phyloP scores from a whole-genome alignment of 2,797 vertebrate species.

The Acipenser transmontanus region DNA sequence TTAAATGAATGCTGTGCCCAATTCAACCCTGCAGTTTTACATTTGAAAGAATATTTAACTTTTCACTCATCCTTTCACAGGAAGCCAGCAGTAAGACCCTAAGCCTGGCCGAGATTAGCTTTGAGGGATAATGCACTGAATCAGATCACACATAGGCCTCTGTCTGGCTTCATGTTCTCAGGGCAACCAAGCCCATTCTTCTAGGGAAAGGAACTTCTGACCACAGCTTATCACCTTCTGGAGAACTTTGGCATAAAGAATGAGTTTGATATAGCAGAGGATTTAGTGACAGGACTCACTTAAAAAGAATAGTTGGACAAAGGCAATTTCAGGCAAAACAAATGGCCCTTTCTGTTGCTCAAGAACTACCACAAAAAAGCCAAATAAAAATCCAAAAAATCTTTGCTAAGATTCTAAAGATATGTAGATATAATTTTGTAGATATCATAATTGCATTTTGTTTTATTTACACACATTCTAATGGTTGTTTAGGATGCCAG shows the following conservation, averaged over 20 bases:
- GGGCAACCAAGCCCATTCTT: conserved; percentile 57
- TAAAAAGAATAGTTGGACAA: conserved; percentile 49
- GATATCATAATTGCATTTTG: too few relatives aligned
- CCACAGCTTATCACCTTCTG: conserved; percentile 57
- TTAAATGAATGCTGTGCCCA: conserved; percentile 50
- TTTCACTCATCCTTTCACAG: conserved; percentile 61
- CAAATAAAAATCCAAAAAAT: conserved; percentile 36
- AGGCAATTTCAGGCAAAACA: conserved; percentile 49
- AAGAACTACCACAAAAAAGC: conserved; percentile 35
- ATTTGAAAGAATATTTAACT: conserved; percentile 76
- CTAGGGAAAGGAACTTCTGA: conserved; percentile 65
- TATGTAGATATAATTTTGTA: background rate
- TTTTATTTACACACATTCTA: background rate
- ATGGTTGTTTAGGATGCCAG: background rate
- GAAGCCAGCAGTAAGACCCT: conserved; percentile 49
- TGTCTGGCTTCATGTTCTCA: conserved; percentile 59
- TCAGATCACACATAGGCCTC: conserved; percentile 55
- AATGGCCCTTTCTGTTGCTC: conserved; percentile 40
- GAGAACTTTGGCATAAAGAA: conserved; percentile 41
- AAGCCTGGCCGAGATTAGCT: conserved; percentile 70
- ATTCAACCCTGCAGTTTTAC: conserved; percentile 51
- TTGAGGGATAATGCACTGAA: conserved; percentile 66
- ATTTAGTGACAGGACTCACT: conserved; percentile 54
- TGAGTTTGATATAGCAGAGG: conserved; percentile 40
- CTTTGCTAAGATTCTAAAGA: conserved; percentile 8